Percentiles rank a stretch among this genome's conserved stretches.
phyloP scores from a whole-genome alignment of 2,888 invertebrate genomes.

The Lasioglossum vierecki region DNA sequence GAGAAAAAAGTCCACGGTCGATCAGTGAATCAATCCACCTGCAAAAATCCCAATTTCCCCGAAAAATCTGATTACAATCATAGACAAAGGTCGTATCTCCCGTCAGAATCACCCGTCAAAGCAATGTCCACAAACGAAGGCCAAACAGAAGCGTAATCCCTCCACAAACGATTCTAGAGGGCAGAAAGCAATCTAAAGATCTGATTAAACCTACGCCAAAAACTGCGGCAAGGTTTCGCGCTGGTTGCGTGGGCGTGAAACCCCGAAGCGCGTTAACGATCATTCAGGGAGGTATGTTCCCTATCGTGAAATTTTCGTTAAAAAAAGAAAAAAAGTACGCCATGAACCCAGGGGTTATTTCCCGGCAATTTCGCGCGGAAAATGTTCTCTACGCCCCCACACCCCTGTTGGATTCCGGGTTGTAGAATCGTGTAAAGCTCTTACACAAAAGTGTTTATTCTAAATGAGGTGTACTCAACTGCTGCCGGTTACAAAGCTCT shows the following conservation, averaged over 20 bases:
- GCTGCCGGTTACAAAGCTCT: background rate
- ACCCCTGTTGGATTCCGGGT: background rate
- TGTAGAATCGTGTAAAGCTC: background rate
- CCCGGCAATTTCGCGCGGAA: background rate
- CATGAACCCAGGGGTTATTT: background rate
- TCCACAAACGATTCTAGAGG: background rate
- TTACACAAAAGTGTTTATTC: background rate
- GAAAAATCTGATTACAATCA: background rate
- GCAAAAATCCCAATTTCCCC: background rate
- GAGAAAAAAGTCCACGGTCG: background rate
- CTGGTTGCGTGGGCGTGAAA: background rate
- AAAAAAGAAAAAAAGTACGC: background rate
- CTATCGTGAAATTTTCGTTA: background rate
- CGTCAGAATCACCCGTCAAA: background rate
- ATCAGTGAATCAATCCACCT: background rate
- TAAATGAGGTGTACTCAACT: background rate
- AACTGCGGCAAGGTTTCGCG: background rate
- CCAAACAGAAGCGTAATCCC: slow-evolving; percentile 5
- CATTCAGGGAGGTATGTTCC: background rate
- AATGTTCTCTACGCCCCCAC: background rate
- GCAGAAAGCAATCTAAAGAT: slow-evolving; percentile 10
- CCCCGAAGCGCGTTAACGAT: background rate
- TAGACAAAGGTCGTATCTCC: background rate
- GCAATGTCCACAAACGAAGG: background rate
- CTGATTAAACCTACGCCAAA: slow-evolving; percentile 2